Base-by-base conservation (phyloP, 2,888 invertebrate genomes). In the Pterobdella sp. region DNA sequence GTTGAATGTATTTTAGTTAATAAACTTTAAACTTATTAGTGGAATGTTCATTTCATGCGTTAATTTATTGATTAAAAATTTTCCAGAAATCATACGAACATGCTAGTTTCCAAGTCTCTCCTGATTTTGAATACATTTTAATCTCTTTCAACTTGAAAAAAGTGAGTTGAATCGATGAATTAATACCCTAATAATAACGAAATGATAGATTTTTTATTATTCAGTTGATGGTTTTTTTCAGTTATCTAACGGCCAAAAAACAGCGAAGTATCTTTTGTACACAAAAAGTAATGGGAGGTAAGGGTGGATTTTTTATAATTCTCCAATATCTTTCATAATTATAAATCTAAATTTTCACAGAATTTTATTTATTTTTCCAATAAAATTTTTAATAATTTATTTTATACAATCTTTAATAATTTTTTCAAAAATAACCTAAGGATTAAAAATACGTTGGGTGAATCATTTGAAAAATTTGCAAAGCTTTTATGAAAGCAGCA, bases 11-110 rank as follows among this genome's bases (percentile, higher is more conserved):
- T n/a, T n/a, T n/a, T n/a, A n/a, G n/a, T n/a, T n/a, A n/a, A n/a
- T n/a, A n/a, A n/a, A n/a, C n/a, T n/a, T n/a, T n/a, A n/a, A n/a
- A n/a, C n/a, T n/a, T n/a, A n/a, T n/a, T n/a, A n/a, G n/a, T n/a
- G n/a, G n/a, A n/a, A n/a, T n/a, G n/a, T n/a, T n/a, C n/a, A n/a
- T n/a, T n/a, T n/a, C n/a, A n/a, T n/a, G n/a, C n/a, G n/a, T n/a
- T n/a, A n/a, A n/a, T n/a, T n/a, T n/a, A n/a, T n/a, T n/a, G n/a
- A n/a, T n/a, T n/a, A n/a, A n/a, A n/a, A n/a, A n/a, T n/a, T 14
- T 78, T 78, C 7, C 80, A 84, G 83, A 81, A 79, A 77, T 79
- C 79, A 74, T 75, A 80, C 35, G 79, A 82, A 72, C 80, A 81
- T 2, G 78, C 79, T 26, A 76, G 75, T 49, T 82, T 77, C 75